Conservation (phyloP, 2,113 vertebrate species). For the Rhinopomastus cyanomelas region DNA sequence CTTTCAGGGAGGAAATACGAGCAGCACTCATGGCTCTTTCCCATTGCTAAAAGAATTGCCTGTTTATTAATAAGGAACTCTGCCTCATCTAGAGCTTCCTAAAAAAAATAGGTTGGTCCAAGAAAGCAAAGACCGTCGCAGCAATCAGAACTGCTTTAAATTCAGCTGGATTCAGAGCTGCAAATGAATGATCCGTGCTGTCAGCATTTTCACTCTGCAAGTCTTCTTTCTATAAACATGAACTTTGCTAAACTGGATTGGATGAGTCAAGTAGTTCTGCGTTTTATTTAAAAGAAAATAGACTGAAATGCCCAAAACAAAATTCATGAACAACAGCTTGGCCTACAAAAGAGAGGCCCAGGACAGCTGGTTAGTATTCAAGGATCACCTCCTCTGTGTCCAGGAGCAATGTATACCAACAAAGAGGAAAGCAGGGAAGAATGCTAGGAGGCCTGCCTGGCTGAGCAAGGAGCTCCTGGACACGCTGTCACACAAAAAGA, state of each 20-base stretch:
- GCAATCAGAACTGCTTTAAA: slow-evolving; percentile 28
- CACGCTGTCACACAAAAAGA: too few species aligned
- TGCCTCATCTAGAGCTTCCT: background rate
- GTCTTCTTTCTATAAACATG: background rate
- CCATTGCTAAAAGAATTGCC: background rate
- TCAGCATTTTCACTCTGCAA: background rate
- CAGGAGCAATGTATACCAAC: too few species aligned
- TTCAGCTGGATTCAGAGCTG: background rate
- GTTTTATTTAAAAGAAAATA: too few species aligned
- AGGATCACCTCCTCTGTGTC: too few species aligned
- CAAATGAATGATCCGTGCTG: background rate
- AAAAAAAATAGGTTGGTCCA: background rate
- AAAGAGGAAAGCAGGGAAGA: too few species aligned
- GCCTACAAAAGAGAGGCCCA: too few species aligned
- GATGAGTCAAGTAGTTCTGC: background rate
- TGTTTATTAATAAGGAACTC: background rate
- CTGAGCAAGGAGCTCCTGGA: too few species aligned
- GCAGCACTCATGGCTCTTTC: background rate
- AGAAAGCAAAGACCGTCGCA: background rate
- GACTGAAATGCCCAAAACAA: too few species aligned
- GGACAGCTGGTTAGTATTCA: too few species aligned
- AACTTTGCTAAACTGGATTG: background rate
- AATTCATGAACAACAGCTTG: too few species aligned
- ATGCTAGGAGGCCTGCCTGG: too few species aligned
- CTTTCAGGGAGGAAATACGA: background rate